phyloP scores from a whole-genome alignment of 1,140 invertebrate genomes.

The Macrostomum lignano region DNA sequence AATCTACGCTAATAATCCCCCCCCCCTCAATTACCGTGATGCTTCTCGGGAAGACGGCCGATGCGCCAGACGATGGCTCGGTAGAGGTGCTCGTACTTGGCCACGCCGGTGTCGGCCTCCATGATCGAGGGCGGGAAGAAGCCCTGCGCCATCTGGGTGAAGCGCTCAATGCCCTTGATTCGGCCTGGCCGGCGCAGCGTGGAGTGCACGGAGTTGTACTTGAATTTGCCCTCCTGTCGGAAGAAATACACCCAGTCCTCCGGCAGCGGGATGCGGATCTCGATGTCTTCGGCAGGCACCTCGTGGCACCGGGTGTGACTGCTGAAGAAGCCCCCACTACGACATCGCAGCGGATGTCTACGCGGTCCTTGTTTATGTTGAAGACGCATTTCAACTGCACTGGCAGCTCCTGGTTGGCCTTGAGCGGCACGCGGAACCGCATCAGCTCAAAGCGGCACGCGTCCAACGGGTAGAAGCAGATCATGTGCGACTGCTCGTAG shows the following conservation, averaged over 20 bases:
- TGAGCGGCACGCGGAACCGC: constrained; percentile 74
- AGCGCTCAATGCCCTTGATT: constrained; percentile 30
- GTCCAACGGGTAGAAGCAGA: constrained; percentile 89
- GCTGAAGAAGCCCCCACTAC: constrained; percentile 73
- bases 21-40: constrained; percentile 41
- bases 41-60: constrained; percentile 70
- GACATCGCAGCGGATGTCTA: constrained; percentile 69
- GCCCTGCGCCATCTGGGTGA: constrained; percentile 10
- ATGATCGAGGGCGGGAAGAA: constrained; percentile 55
- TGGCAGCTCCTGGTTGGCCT: constrained; percentile 78
- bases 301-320: constrained; percentile 61
- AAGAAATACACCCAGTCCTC: constrained; percentile 96
- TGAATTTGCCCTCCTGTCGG: constrained; percentile 79
- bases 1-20: background rate
- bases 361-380: constrained; percentile 29
- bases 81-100: constrained; percentile 96
- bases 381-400: constrained; percentile 46
- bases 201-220: constrained; percentile 92
- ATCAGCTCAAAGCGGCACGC: constrained; percentile 63
- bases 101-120: constrained; percentile 82
- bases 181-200: constrained; percentile 47
- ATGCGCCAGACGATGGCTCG: constrained; percentile 89
- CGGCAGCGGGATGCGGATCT: constrained; percentile 78
- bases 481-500: constrained; percentile 58
- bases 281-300: constrained; percentile 58